These are phyloP conservation scores for Alethe diademata DNA, from an alignment of 2,113 vertebrate genomes.

Conservation along the genomic window DNA sequence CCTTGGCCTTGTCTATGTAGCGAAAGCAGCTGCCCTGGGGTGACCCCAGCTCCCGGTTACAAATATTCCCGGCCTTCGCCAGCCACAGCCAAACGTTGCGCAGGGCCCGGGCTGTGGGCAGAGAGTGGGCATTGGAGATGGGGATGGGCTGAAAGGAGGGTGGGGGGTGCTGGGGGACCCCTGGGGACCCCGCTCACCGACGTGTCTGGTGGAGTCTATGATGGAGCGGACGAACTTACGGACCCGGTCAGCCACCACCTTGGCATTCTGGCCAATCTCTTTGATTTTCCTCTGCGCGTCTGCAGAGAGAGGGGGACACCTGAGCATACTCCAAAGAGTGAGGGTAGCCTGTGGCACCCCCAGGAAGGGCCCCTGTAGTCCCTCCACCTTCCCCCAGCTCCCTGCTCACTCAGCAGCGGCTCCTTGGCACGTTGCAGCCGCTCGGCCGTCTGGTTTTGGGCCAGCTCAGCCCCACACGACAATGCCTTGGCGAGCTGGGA, in stretches of 20 bases:
- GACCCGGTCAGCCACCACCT: slow-evolving; percentile 70
- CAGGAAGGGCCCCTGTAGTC: neutral
- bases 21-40: slow-evolving; percentile 77
- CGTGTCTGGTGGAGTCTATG: slow-evolving; percentile 75
- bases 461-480: slow-evolving; percentile 84
- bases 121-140: fast-evolving
- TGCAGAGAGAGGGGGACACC: neutral
- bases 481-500: slow-evolving; percentile 76
- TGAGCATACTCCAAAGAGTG: fast-evolving
- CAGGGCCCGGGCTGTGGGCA: slow-evolving; percentile 74
- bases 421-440: slow-evolving; percentile 68
- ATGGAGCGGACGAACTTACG: slow-evolving; percentile 77
- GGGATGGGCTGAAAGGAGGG: neutral
- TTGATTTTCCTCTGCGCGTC: slow-evolving; percentile 75
- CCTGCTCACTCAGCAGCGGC: slow-evolving; percentile 83
- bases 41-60: slow-evolving; percentile 80
- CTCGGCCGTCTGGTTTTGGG: slow-evolving; percentile 85
- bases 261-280: slow-evolving; percentile 76
- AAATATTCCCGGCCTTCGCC: slow-evolving; percentile 69
- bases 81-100: slow-evolving; percentile 83
- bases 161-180: neutral
- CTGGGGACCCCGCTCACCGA: slow-evolving; percentile 63
- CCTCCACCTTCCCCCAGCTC: fast-evolving
- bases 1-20: slow-evolving; percentile 71
- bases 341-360: neutral